Evolutionary conservation across 2,797 vertebrate genomes (phyloP).

Genomic region (Chromobotia macracanthus): DNA sequence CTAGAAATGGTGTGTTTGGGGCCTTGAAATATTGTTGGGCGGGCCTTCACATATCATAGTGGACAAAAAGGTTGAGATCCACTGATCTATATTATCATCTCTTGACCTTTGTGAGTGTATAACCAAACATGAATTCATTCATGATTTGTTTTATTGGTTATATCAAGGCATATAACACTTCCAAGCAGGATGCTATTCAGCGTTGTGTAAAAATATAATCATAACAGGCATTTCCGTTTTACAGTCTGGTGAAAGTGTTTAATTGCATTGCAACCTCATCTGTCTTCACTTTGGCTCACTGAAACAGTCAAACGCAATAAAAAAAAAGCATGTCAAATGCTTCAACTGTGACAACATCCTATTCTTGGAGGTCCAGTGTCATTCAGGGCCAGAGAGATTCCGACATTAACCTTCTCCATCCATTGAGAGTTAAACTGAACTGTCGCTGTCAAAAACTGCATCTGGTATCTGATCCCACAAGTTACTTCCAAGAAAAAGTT

Average conservation of each 20-base stretch:
- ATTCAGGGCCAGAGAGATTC: slow-evolving; percentile 60
- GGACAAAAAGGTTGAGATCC: too few species aligned
- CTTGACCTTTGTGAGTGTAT: too few species aligned
- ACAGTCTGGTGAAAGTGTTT: slow-evolving; percentile 26
- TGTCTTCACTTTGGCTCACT: slow-evolving; percentile 13
- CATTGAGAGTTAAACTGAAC: slow-evolving; percentile 47
- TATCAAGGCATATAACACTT: not conserved
- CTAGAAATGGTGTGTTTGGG: too few species aligned
- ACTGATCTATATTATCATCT: too few species aligned
- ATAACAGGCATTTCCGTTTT: slow-evolving; percentile 10
- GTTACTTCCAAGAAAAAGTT: slow-evolving; percentile 44
- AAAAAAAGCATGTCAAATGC: slow-evolving; percentile 9
- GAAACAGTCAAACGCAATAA: slow-evolving; percentile 26
- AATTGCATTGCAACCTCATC: slow-evolving; percentile 29
- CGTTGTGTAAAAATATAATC: slow-evolving; percentile 19
- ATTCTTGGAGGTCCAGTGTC: slow-evolving; percentile 62
- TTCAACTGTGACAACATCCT: slow-evolving; percentile 56
- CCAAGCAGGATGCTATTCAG: slow-evolving; percentile 31
- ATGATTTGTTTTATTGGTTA: slow-evolving; percentile 18
- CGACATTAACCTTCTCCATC: slow-evolving; percentile 59
- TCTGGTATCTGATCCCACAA: slow-evolving; percentile 17
- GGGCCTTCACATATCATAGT: too few species aligned
- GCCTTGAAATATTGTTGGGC: too few species aligned
- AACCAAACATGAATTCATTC: not conserved
- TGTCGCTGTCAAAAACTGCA: slow-evolving; percentile 56